These are phyloP conservation scores for Arctia plantaginis DNA, from an alignment of 2,888 invertebrate genomes.

Conservation along the genomic window DNA sequence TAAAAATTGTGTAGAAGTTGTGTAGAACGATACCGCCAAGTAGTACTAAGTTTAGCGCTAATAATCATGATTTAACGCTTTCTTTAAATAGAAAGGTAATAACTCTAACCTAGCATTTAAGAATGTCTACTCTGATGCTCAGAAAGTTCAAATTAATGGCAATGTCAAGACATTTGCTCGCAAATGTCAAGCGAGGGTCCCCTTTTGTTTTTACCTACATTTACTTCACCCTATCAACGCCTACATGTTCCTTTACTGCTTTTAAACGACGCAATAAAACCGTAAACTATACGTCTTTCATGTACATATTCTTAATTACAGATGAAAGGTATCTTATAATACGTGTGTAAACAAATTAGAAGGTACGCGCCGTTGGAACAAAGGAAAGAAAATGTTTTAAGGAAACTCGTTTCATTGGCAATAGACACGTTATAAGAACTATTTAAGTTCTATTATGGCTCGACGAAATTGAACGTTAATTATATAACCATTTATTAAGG, in stretches of 20 bases:
- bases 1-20: neutral
- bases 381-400: constrained; percentile 20
- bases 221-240: constrained; percentile 24
- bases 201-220: constrained; percentile 25
- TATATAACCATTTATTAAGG: neutral
- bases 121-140: neutral
- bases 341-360: constrained; percentile 23
- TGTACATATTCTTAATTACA: constrained; percentile 28
- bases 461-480: neutral
- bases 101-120: neutral
- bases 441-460: neutral
- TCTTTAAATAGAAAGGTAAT: neutral
- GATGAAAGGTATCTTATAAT: constrained; percentile 27
- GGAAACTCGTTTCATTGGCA: constrained; percentile 21
- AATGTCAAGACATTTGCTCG: constrained; percentile 23
- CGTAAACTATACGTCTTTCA: constrained; percentile 19
- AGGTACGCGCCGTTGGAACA: constrained; percentile 16
- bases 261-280: constrained; percentile 25
- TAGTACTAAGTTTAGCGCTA: neutral
- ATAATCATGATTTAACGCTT: neutral
- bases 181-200: constrained; percentile 19
- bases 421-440: constrained; percentile 1
- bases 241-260: constrained; percentile 23
- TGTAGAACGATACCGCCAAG: neutral
- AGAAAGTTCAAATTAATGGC: constrained; percentile 19